Conservation (phyloP, 2,888 invertebrate genomes). For the Leucophenga montana region DNA sequence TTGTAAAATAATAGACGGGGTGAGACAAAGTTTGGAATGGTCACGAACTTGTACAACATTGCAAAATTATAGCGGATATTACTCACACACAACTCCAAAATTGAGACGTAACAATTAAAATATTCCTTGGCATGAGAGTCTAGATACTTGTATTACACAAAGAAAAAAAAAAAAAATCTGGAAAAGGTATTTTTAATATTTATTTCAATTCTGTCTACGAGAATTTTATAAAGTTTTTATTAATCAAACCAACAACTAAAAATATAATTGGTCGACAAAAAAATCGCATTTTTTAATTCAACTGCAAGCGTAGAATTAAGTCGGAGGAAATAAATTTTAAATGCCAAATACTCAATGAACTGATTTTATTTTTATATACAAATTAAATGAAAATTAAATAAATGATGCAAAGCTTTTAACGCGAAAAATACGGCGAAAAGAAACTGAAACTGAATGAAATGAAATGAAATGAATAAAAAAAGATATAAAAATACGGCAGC, state of each 20-base stretch:
- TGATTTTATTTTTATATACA: conserved; percentile 51
- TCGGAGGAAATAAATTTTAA: neutral
- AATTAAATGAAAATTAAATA: conserved; percentile 53
- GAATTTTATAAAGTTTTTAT: neutral
- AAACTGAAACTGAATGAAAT: conserved; percentile 33
- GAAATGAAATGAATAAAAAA: conserved; percentile 29
- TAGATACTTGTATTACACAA: too few species aligned
- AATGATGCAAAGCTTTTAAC: conserved; percentile 64
- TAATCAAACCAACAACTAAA: conserved; percentile 1
- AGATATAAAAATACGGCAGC: conserved; percentile 18
- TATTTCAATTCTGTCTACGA: too few species aligned
- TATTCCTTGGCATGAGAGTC: too few species aligned
- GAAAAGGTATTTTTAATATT: too few species aligned
- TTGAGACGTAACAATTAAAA: too few species aligned
- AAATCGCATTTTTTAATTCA: neutral
- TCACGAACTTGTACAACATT: too few species aligned
- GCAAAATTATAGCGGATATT: too few species aligned
- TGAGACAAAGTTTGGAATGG: too few species aligned
- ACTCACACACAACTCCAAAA: too few species aligned
- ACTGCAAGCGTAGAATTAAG: neutral
- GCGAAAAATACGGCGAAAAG: conserved; percentile 41
- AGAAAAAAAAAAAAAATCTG: too few species aligned
- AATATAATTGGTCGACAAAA: neutral
- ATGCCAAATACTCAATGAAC: conserved; percentile 17
- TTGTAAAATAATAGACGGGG: too few species aligned